phyloP scores from a whole-genome alignment of 2,888 invertebrate species.

The Helleia helle region DNA sequence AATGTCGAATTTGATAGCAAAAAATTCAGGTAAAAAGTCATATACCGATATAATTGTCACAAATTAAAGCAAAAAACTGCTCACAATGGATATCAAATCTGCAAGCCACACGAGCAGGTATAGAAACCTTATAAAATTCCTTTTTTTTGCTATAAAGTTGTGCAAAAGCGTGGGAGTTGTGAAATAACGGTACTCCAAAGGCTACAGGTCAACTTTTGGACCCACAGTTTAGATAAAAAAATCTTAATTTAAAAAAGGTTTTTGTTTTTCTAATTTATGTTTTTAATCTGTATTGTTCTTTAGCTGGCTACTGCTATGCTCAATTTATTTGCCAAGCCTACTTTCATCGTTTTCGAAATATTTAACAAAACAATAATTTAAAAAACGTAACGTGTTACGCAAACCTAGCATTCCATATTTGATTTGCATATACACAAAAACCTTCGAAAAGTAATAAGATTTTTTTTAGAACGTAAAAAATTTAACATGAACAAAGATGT shows the following conservation, averaged over 20 bases:
- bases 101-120: constrained; percentile 75
- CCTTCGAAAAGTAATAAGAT: too few relatives aligned
- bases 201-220: constrained; percentile 13
- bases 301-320: too few relatives aligned
- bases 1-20: constrained; percentile 54
- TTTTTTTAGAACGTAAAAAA: too few relatives aligned
- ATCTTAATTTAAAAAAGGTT: constrained; percentile 9
- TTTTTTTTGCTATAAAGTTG: constrained; percentile 52
- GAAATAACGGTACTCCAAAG: constrained; percentile 51
- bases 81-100: constrained; percentile 72
- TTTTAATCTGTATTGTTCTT: too few relatives aligned
- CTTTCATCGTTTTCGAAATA: too few relatives aligned
- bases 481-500: too few relatives aligned
- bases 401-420: too few relatives aligned
- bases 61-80: constrained; percentile 69
- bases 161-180: constrained; percentile 69
- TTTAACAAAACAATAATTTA: too few relatives aligned
- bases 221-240: constrained; percentile 12
- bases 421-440: too few relatives aligned
- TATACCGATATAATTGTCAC: constrained; percentile 74
- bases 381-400: too few relatives aligned
- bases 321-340: too few relatives aligned
- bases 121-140: constrained; percentile 49
- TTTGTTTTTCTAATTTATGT: constrained; percentile 6
- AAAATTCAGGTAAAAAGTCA: constrained; percentile 71